phyloP scores from a whole-genome alignment of 1,140 invertebrate species.

The Drosophila burlai region DNA sequence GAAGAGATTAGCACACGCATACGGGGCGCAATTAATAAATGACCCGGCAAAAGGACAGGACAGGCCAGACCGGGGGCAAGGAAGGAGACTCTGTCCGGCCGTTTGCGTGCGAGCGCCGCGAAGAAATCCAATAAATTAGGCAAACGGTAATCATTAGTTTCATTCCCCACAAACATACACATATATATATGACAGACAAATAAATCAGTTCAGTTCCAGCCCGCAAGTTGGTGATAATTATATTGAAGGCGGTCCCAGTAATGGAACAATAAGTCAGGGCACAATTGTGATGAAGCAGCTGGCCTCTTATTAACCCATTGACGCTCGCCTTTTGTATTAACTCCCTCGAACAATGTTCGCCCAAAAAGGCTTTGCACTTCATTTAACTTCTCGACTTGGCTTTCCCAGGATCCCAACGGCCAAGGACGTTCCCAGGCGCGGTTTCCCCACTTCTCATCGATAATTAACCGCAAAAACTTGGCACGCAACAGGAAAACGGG shows the following conservation, averaged over 20 bases:
- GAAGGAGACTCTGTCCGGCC: slow-evolving; percentile 6
- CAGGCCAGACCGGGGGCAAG: background rate
- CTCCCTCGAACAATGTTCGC: slow-evolving; percentile 50
- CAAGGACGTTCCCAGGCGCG: slow-evolving; percentile 28
- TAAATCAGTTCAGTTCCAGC: slow-evolving; percentile 50
- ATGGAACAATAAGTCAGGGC: slow-evolving; percentile 31
- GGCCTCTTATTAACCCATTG: slow-evolving; percentile 69
- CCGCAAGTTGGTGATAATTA: slow-evolving; percentile 28
- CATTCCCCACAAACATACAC: slow-evolving; percentile 6
- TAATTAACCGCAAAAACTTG: slow-evolving; percentile 79
- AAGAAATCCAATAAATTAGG: slow-evolving; percentile 77
- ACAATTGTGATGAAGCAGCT: slow-evolving; percentile 42
- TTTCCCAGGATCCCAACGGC: slow-evolving; percentile 1
- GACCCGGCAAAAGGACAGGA: slow-evolving; percentile 50
- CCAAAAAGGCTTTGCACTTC: slow-evolving; percentile 74
- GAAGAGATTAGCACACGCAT: slow-evolving; percentile 79
- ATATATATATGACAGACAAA: slow-evolving; percentile 50
- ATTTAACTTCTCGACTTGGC: slow-evolving; percentile 71
- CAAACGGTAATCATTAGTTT: slow-evolving; percentile 71
- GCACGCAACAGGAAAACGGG: slow-evolving; percentile 51
- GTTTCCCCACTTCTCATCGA: slow-evolving; percentile 59
- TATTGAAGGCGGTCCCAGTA: background rate
- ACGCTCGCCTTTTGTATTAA: slow-evolving; percentile 55
- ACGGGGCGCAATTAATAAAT: slow-evolving; percentile 78
- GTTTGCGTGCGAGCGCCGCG: slow-evolving; percentile 55